phyloP scores from a whole-genome alignment of 1,140 invertebrate species.

The Drosophila bipectinata region DNA sequence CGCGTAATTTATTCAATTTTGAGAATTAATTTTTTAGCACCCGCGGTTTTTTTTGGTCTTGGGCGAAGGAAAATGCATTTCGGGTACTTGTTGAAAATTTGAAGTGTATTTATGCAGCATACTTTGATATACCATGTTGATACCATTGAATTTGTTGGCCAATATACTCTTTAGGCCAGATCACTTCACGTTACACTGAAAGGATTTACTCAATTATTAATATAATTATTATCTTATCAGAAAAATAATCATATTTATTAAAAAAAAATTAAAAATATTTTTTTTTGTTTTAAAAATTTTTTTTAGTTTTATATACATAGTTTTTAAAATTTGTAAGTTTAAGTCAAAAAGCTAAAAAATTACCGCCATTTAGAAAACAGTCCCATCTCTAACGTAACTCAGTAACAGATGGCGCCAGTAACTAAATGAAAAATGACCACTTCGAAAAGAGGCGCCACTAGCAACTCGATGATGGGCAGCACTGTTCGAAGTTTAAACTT shows the following conservation, averaged over 20 bases:
- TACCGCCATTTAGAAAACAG: neutral
- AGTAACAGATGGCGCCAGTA: neutral
- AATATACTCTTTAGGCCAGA: neutral
- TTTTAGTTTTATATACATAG: too few relatives aligned
- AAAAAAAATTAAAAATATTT: too few relatives aligned
- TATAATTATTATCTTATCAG: neutral
- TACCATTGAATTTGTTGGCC: neutral
- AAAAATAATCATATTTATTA: too few relatives aligned
- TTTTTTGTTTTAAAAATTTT: too few relatives aligned
- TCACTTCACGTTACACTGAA: neutral
- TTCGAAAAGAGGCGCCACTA: neutral
- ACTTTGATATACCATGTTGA: neutral
- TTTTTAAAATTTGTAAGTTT: too few relatives aligned
- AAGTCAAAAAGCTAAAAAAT: too few relatives aligned
- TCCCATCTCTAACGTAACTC: neutral
- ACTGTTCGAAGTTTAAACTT: neutral
- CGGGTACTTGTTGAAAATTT: neutral
- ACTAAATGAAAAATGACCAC: neutral
- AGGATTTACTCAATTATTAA: neutral
- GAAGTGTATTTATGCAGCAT: neutral
- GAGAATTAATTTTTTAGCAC: slow-evolving; percentile 80
- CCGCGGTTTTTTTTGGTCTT: slow-evolving; percentile 36
- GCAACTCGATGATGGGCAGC: neutral
- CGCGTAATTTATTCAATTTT: slow-evolving; percentile 84
- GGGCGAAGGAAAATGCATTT: neutral